A percentile compares a stretch with the other conserved stretches of the same genome.
These are phyloP conservation scores for Macropus fuliginosus DNA, from an alignment of 2,797 vertebrate species.

Conservation along the genomic window DNA sequence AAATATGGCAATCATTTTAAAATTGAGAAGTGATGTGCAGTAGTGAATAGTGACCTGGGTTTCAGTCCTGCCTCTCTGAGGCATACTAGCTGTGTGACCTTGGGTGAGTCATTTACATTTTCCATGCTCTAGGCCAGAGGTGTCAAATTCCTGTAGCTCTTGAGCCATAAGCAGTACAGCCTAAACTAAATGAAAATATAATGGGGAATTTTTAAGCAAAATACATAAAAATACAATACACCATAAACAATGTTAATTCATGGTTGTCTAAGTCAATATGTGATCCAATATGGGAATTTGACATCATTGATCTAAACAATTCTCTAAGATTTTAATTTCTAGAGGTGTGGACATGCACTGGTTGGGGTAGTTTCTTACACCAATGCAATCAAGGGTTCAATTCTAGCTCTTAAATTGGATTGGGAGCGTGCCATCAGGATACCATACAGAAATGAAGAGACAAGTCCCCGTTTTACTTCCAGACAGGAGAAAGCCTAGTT, in stretches of 20 bases:
- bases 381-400: background rate
- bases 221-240: background rate
- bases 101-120: background rate
- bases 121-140: background rate
- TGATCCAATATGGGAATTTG: background rate
- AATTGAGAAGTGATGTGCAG: background rate
- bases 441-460: background rate
- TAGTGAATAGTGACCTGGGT: background rate
- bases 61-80: background rate
- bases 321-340: background rate
- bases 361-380: background rate
- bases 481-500: background rate
- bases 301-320: background rate
- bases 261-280: background rate
- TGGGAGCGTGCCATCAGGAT: background rate
- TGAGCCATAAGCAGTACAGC: background rate
- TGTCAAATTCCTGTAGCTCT: background rate
- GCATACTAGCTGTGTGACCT: background rate
- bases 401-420: background rate
- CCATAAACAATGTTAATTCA: background rate
- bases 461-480: background rate
- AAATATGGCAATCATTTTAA: background rate
- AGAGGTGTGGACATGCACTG: background rate
- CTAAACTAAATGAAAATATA: background rate
- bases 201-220: background rate